Conservation (phyloP, 2,113 vertebrate genomes). For the Antechinus stuartii region DNA sequence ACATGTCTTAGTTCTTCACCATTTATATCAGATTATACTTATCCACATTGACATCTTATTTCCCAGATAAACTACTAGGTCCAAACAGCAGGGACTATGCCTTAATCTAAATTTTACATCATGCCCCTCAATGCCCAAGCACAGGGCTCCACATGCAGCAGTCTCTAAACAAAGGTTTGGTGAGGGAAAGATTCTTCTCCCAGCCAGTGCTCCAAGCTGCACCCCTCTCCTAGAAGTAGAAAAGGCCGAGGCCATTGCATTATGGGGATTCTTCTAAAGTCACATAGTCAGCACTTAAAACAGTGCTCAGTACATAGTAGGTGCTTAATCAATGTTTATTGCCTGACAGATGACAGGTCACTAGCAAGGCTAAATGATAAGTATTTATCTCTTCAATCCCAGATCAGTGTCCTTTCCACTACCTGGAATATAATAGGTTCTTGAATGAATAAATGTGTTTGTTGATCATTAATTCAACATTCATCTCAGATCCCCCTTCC, state of each 20-base stretch:
- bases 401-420: neutral
- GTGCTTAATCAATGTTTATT: neutral
- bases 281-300: neutral
- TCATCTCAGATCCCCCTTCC: neutral
- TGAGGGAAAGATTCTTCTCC: neutral
- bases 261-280: neutral
- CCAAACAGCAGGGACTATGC: neutral
- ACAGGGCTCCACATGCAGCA: neutral
- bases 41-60: neutral
- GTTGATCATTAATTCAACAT: neutral
- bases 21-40: neutral
- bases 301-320: neutral
- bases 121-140: neutral
- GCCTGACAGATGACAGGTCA: neutral
- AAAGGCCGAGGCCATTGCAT: neutral
- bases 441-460: neutral
- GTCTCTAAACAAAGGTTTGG: neutral
- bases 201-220: neutral
- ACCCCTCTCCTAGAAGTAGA: neutral
- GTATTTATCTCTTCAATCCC: neutral
- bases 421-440: neutral
- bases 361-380: neutral
- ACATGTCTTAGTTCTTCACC: neutral
- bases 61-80: neutral
- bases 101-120: neutral